Conservation (phyloP, 2,113 vertebrate genomes). For the Phrynosoma blainvillii region DNA sequence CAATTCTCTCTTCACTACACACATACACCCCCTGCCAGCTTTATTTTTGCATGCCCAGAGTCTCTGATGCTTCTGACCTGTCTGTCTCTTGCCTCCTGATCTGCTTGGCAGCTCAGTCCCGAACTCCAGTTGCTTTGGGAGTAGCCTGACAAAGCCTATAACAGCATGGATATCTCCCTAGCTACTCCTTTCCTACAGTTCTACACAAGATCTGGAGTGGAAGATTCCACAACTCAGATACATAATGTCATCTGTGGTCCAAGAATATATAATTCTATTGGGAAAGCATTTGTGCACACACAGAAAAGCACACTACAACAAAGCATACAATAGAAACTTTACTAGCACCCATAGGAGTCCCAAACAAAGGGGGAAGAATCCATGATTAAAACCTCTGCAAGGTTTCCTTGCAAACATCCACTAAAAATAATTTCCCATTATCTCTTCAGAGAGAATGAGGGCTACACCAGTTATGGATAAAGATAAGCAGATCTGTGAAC, state of each 20-base stretch:
- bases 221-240: not conserved
- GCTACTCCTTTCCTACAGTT: not conserved
- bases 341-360: too few species aligned
- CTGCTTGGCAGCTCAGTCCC: conserved; percentile 22
- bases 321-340: too few species aligned
- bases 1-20: not conserved
- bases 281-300: not conserved
- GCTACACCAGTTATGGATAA: too few species aligned
- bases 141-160: fast-evolving
- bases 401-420: not conserved
- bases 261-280: not conserved
- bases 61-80: not conserved
- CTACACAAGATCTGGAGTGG: not conserved
- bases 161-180: fast-evolving
- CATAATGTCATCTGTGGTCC: not conserved
- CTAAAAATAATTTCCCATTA: not conserved
- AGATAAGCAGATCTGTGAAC: too few species aligned
- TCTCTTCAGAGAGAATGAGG: too few species aligned
- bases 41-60: fast-evolving
- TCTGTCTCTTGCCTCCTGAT: not conserved
- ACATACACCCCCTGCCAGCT: not conserved
- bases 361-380: too few species aligned
- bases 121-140: fast-evolving
- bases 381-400: too few species aligned
- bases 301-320: too few species aligned